These are phyloP conservation scores for Lordiphosa mommai DNA, from an alignment of 1,140 invertebrate genomes.

Conservation along the genomic window DNA sequence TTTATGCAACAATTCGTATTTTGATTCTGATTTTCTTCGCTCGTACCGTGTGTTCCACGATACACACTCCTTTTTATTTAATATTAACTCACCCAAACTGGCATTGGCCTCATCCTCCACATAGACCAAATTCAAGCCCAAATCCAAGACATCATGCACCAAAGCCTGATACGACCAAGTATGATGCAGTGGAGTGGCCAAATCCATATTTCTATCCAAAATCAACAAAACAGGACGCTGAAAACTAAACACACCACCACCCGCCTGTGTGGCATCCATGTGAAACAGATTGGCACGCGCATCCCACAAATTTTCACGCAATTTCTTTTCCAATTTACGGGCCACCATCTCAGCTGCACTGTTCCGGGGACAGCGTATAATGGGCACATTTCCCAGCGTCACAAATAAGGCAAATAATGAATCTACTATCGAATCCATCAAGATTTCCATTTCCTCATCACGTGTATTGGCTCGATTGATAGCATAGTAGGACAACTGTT, in stretches of 20 bases:
- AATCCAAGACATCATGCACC: conserved; percentile 95
- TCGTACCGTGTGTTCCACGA: too few species aligned
- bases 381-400: conserved; percentile 95
- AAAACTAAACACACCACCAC: conserved; percentile 90
- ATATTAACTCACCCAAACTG: conserved; percentile 26
- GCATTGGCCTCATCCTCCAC: conserved; percentile 85
- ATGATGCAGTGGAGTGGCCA: conserved; percentile 98
- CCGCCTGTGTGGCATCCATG: conserved; percentile 87
- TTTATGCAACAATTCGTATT: too few species aligned
- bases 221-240: conserved; percentile 95
- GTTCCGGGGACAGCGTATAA: conserved; percentile 96
- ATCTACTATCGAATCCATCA: conserved; percentile 97
- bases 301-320: conserved; percentile 97
- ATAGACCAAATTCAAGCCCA: conserved; percentile 92
- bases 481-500: conserved; percentile 94
- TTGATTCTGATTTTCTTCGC: too few species aligned
- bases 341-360: conserved; percentile 99
- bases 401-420: conserved; percentile 98
- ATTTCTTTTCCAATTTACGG: conserved; percentile 97
- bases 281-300: conserved; percentile 97
- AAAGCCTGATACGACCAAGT: conserved; percentile 99
- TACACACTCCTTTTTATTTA: too few species aligned
- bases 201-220: conserved; percentile 96
- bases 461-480: conserved; percentile 97
- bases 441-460: conserved; percentile 96